Conservation (phyloP, 1,140 invertebrate species). For the Aphis gossypii region DNA sequence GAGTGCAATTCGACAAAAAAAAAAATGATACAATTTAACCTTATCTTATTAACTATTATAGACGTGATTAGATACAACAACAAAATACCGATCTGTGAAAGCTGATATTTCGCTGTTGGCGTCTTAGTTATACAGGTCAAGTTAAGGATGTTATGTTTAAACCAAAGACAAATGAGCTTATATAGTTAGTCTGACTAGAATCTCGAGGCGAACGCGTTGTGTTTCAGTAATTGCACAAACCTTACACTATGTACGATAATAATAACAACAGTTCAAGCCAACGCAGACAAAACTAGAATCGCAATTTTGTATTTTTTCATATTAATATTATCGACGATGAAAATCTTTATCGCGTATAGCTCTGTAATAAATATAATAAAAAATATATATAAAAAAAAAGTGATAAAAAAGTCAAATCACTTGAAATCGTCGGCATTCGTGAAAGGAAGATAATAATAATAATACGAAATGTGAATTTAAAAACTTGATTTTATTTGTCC, state of each 20-base stretch:
- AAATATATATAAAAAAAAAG: not conserved
- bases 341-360: not conserved
- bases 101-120: not conserved
- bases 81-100: not conserved
- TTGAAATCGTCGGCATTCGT: not conserved
- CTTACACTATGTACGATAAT: not conserved
- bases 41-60: not conserved
- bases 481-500: conserved; percentile 9
- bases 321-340: conserved; percentile 10
- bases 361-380: not conserved
- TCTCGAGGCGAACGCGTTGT: not conserved
- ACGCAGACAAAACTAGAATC: not conserved
- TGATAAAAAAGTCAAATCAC: conserved; percentile 28
- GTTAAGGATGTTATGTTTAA: not conserved
- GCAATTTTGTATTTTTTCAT: not conserved
- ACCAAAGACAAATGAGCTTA: not conserved
- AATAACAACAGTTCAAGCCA: not conserved
- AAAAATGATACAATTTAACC: not conserved
- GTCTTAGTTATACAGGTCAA: not conserved
- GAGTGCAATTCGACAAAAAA: not conserved
- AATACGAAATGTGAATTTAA: conserved; percentile 59
- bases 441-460: not conserved
- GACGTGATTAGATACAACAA: not conserved
- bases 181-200: not conserved
- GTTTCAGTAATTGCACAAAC: not conserved